A percentile compares a stretch with the other conserved stretches of the same genome.
phyloP scores from a whole-genome alignment of 2,888 invertebrate species.

The Arge pagana region DNA sequence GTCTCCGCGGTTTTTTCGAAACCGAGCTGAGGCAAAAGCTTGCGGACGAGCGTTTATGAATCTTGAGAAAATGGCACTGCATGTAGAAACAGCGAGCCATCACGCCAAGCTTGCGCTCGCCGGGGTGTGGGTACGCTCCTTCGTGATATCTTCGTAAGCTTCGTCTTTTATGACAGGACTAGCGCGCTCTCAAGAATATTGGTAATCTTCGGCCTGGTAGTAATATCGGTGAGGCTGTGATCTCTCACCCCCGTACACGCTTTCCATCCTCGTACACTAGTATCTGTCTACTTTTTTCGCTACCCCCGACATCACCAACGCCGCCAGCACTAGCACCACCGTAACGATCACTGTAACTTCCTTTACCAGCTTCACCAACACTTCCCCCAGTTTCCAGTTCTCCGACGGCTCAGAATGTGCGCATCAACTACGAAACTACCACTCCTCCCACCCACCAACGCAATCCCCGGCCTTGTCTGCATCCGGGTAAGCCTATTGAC shows the following conservation, averaged over 20 bases:
- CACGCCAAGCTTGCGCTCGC: too few relatives aligned
- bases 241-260: conserved; percentile 49
- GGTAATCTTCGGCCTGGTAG: conserved; percentile 56
- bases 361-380: conserved; percentile 18
- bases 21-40: too few relatives aligned
- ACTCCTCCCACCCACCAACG: conserved; percentile 22
- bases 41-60: neutral
- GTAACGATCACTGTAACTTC: conserved; percentile 25
- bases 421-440: conserved; percentile 10
- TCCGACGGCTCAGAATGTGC: conserved; percentile 13
- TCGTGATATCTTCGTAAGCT: conserved; percentile 57
- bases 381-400: conserved; percentile 6
- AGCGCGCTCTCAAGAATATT: conserved; percentile 58
- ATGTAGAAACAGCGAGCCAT: neutral
- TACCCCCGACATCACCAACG: conserved; percentile 24
- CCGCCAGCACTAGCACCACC: conserved; percentile 24
- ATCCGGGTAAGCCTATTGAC: conserved; percentile 50
- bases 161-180: conserved; percentile 57
- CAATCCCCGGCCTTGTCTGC: conserved; percentile 27
- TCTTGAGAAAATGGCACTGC: neutral
- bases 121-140: conserved; percentile 20
- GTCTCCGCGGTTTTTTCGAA: neutral
- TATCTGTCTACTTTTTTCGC: conserved; percentile 25
- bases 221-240: conserved; percentile 57
- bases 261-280: conserved; percentile 21